These are phyloP conservation scores for Prunella himalayana DNA, from an alignment of 2,113 vertebrate genomes.

Conservation along the genomic window DNA sequence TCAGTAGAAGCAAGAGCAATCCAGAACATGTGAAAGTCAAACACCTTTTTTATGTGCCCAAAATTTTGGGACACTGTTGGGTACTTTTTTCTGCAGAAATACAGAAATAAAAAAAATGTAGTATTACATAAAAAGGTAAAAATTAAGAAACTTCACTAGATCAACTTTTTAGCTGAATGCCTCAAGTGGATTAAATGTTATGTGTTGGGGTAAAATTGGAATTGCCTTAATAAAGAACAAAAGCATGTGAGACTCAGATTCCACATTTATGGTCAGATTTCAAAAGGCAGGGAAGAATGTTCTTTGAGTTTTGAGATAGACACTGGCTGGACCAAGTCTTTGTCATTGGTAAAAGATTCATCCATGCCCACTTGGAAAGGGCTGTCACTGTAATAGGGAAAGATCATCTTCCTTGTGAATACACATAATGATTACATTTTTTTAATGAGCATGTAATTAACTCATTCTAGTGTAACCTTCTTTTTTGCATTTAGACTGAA, in stretches of 20 bases:
- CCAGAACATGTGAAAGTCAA: not conserved
- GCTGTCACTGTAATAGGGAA: no score
- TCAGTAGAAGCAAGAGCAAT: not conserved
- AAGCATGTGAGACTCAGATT: not conserved
- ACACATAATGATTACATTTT: not conserved
- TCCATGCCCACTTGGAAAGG: not conserved
- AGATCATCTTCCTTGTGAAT: not conserved
- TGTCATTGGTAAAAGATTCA: not conserved
- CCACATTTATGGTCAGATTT: not conserved
- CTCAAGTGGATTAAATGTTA: not conserved
- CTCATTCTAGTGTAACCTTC: not conserved
- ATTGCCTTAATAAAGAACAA: not conserved
- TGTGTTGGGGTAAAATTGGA: not conserved
- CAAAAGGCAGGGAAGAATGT: not conserved
- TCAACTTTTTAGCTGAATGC: not conserved
- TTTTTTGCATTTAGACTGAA: not conserved
- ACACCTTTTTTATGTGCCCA: not conserved
- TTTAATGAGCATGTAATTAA: not conserved
- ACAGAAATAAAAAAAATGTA: not conserved
- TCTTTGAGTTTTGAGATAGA: not conserved
- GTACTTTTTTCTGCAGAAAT: not conserved
- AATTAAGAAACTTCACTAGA: not conserved
- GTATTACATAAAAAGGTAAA: not conserved
- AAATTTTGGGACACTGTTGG: not conserved
- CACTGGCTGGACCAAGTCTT: not conserved